phyloP scores from a whole-genome alignment of 2,888 invertebrate species.

The Drosophila putrida region DNA sequence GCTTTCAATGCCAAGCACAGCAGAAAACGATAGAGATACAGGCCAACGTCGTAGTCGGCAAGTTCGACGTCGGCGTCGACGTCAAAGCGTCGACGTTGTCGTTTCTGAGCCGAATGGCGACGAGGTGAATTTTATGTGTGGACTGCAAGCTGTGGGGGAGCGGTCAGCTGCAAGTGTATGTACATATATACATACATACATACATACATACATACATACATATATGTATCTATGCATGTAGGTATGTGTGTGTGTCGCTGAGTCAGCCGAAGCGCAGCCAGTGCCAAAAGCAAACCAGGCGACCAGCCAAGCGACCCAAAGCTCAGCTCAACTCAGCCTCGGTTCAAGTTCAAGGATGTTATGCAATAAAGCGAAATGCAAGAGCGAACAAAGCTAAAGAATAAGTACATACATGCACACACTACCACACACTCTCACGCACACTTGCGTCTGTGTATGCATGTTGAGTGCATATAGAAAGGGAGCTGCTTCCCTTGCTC shows the following conservation, averaged over 20 bases:
- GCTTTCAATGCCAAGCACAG: slow-evolving; percentile 82
- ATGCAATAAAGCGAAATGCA: slow-evolving; percentile 76
- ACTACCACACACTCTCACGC: slow-evolving; percentile 1
- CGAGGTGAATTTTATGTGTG: slow-evolving; percentile 28
- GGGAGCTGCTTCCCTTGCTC: slow-evolving; percentile 48
- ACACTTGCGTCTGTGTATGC: neutral
- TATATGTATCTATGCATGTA: slow-evolving; percentile 8
- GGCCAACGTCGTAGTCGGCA: slow-evolving; percentile 40
- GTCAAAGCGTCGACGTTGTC: slow-evolving; percentile 12
- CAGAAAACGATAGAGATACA: slow-evolving; percentile 55
- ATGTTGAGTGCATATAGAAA: slow-evolving; percentile 19
- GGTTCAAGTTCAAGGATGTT: slow-evolving; percentile 85
- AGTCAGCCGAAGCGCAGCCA: slow-evolving; percentile 43
- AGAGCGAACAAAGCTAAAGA: slow-evolving; percentile 24
- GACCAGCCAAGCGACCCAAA: slow-evolving; percentile 71
- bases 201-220: slow-evolving; percentile 5
- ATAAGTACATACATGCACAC: slow-evolving; percentile 7
- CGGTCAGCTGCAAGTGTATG: slow-evolving; percentile 30
- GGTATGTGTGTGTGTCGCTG: slow-evolving; percentile 32
- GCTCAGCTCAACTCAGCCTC: slow-evolving; percentile 66
- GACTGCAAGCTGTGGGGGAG: slow-evolving; percentile 30
- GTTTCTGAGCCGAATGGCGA: slow-evolving; percentile 26
- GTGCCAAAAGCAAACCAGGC: slow-evolving; percentile 53
- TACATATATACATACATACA: slow-evolving; percentile 1
- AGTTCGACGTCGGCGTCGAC: slow-evolving; percentile 22